Percentiles rank a stretch among this genome's conserved stretches.
Evolutionary conservation across 2,797 vertebrate species (phyloP).

Genomic region (Thripadectes ignobilis): DNA sequence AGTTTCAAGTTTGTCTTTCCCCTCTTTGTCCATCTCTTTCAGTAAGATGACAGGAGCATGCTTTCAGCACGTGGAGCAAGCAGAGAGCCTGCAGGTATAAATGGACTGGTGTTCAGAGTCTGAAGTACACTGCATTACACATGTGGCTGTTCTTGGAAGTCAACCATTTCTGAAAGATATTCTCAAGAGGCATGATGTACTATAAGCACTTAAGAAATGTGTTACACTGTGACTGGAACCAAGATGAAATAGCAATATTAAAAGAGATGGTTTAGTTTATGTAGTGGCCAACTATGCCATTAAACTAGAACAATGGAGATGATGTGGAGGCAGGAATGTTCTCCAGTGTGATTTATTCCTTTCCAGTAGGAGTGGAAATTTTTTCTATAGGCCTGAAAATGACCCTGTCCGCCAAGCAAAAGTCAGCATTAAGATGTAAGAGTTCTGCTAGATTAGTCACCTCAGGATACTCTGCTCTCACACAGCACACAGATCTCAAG

Average conservation of each 20-base stretch:
- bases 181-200: conserved; percentile 68
- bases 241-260: conserved; percentile 76
- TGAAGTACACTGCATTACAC: conserved; percentile 32
- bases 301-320: conserved; percentile 76
- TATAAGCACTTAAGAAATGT: conserved; percentile 75
- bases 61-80: neutral
- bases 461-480: neutral
- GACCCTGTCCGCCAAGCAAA: conserved; percentile 70
- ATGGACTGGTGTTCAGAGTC: neutral
- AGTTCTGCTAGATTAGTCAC: conserved; percentile 52
- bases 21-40: neutral
- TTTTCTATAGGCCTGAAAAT: conserved; percentile 74
- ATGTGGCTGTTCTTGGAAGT: conserved; percentile 76
- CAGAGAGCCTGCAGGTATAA: neutral
- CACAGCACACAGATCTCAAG: neutral
- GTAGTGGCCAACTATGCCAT: conserved; percentile 78
- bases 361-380: conserved; percentile 76
- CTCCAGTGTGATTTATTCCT: conserved; percentile 76
- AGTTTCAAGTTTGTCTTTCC: conserved; percentile 29
- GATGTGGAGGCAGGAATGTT: conserved; percentile 65
- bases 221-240: conserved; percentile 72
- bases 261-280: conserved; percentile 72
- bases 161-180: conserved; percentile 71
- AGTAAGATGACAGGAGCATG: conserved; percentile 2
- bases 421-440: conserved; percentile 72